A percentile compares a stretch with the other conserved stretches of the same genome.
These are phyloP conservation scores for Melanotaenia trifasciata DNA, from an alignment of 2,797 vertebrate genomes.

Conservation along the genomic window DNA sequence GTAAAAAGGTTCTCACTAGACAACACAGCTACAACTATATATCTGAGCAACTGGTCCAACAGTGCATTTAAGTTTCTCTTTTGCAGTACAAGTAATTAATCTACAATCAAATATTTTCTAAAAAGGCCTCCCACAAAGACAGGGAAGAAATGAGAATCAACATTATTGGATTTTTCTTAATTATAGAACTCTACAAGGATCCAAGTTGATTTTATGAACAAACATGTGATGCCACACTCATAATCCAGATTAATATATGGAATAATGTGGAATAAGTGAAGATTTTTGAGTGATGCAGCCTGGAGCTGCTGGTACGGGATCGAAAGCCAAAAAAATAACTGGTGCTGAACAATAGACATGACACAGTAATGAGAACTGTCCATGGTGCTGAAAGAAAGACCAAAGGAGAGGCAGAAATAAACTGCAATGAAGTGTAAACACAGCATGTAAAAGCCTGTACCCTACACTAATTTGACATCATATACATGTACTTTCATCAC, in stretches of 20 bases:
- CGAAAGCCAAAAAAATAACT: slow-evolving; percentile 9
- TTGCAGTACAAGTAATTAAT: not conserved
- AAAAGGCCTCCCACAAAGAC: not conserved
- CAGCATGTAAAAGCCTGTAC: slow-evolving; percentile 1
- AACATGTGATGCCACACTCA: slow-evolving; percentile 31
- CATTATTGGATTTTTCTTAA: not conserved
- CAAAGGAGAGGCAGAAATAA: slow-evolving; percentile 1
- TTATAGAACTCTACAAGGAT: not conserved
- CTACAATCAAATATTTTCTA: not conserved
- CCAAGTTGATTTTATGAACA: not conserved
- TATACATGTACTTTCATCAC: slow-evolving; percentile 6
- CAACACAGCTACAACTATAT: too few species aligned
- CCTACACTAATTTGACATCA: slow-evolving; percentile 24
- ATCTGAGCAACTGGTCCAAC: not conserved
- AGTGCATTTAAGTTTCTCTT: not conserved
- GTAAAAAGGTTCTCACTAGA: too few species aligned
- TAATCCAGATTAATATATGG: slow-evolving; percentile 25
- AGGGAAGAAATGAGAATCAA: not conserved
- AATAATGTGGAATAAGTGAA: slow-evolving; percentile 17
- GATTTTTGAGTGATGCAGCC: slow-evolving; percentile 9
- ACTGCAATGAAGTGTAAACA: slow-evolving; percentile 1
- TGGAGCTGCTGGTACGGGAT: slow-evolving; percentile 25
- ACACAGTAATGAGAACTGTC: slow-evolving; percentile 43
- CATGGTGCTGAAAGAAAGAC: slow-evolving; percentile 55
- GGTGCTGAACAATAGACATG: slow-evolving; percentile 17